Base-by-base conservation (phyloP, 2,888 invertebrate genomes). In the Latrodectus elegans region DNA sequence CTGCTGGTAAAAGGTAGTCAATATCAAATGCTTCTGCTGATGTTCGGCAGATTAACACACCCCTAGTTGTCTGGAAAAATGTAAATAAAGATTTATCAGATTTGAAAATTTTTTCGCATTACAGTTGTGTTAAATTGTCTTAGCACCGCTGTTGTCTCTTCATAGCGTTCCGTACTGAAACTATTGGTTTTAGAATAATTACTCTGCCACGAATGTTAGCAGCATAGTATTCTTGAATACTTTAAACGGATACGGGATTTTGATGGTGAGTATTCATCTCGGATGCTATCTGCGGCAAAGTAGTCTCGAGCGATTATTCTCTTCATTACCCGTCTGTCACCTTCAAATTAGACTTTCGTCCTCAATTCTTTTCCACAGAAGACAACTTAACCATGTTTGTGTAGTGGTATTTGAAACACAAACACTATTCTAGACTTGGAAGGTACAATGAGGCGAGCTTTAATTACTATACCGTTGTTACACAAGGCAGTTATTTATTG, bases 341-440 rank as follows among this genome's bases (percentile, higher is more conserved):
- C 70, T 22, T 26, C 22, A 70, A 26, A 14, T 70, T 26, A 22
- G 9, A 70, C 38, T 70, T 70, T 38, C 38, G 4, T 11, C 70
- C 70, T 11, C 55, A 14, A 15, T 55, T 72, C 49, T 72, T 12
- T 49, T 72, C 49, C 15, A 17, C 4, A 38, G 60, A 26, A 64
- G 77, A 49, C 77, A 65, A n/a, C 17, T 77, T 67, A 17, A 15
- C 77, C 65, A 67, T 11, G 8, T 77, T 77, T 49, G 17, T 65
- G 15, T 65, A 77, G 67, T 65, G 67, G 65, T 67, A 52, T 15
- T 77, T 77, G 67, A 77, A 77, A n/a, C 51, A 77, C 49, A 0
- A 49, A 77, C 26, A 52, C 77, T 67, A 51, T 77, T 67, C 51
- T 67, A 22, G 77, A 77, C 67, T 67, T 12, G n/a, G 77, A 65